Evolutionary conservation across 2,797 vertebrate species (phyloP).

Genomic region (Sciurus carolinensis): DNA sequence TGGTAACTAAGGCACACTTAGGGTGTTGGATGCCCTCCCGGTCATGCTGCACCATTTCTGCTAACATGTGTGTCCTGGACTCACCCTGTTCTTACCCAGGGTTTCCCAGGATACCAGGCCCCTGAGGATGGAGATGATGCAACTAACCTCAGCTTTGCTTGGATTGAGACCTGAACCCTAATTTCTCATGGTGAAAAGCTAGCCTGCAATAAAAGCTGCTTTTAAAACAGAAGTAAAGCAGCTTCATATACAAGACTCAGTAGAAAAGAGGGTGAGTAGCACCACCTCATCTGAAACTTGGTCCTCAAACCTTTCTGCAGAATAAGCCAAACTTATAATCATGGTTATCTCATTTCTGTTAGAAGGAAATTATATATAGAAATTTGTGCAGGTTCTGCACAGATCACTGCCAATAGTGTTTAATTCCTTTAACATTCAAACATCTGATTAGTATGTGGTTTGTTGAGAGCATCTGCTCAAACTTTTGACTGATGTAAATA

Average conservation of each 20-base stretch:
- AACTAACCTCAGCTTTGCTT: constrained; percentile 58
- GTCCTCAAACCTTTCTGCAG: constrained; percentile 27
- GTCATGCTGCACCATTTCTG: neutral
- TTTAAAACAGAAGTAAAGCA: constrained; percentile 74
- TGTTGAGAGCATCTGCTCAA: neutral
- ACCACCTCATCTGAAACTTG: constrained; percentile 69
- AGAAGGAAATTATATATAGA: constrained; percentile 16
- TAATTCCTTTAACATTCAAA: neutral
- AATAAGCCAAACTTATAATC: constrained; percentile 52
- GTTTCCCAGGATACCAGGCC: constrained; percentile 58
- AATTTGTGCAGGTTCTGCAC: neutral
- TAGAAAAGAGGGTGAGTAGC: constrained; percentile 42
- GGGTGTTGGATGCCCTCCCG: constrained; percentile 63
- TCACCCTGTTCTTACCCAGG: constrained; percentile 61
- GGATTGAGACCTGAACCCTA: constrained; percentile 63
- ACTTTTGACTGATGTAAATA: constrained; percentile 49
- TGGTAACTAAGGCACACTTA: constrained; percentile 86
- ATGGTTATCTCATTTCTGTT: constrained; percentile 25
- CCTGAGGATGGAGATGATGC: constrained; percentile 80
- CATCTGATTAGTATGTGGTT: neutral
- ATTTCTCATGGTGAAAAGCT: constrained; percentile 63
- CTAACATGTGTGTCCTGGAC: constrained; percentile 60
- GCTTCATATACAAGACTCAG: constrained; percentile 57
- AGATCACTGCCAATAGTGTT: neutral
- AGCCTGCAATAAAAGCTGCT: constrained; percentile 76